phyloP scores from a whole-genome alignment of 2,797 vertebrate species.

The Etheostoma perlongum region DNA sequence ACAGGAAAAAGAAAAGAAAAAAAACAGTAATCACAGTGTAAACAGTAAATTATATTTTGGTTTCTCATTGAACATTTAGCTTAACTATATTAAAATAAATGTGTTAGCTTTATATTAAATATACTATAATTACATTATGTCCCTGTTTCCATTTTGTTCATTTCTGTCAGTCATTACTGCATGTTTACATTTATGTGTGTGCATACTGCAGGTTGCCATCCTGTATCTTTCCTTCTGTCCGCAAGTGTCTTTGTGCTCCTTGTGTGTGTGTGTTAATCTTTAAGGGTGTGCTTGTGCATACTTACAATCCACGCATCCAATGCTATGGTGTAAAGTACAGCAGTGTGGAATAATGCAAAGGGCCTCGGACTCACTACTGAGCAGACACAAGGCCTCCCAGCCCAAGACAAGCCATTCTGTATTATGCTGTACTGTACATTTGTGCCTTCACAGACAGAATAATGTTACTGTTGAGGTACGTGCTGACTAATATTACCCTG shows the following conservation, averaged over 20 bases:
- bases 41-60: not conserved
- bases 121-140: not conserved
- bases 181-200: not conserved
- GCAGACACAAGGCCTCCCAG: conserved; percentile 68
- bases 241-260: conserved; percentile 20
- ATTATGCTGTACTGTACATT: conserved; percentile 45
- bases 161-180: not conserved
- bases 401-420: conserved; percentile 53
- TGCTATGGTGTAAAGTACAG: conserved; percentile 69
- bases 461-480: conserved; percentile 20
- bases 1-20: no score
- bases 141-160: not conserved
- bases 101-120: not conserved
- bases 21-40: not conserved
- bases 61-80: not conserved
- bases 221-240: conserved; percentile 20
- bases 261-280: conserved; percentile 7
- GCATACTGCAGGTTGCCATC: conserved; percentile 6
- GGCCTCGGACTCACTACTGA: conserved; percentile 63
- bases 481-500: conserved; percentile 33
- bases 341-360: conserved; percentile 75
- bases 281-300: conserved; percentile 49
- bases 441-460: conserved; percentile 28
- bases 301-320: conserved; percentile 60
- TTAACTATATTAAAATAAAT: not conserved